Evolutionary conservation across 2,888 invertebrate species (phyloP), one percentile per base, ranked within the genome.

Genomic region (Phragmatobia fuliginosa): DNA sequence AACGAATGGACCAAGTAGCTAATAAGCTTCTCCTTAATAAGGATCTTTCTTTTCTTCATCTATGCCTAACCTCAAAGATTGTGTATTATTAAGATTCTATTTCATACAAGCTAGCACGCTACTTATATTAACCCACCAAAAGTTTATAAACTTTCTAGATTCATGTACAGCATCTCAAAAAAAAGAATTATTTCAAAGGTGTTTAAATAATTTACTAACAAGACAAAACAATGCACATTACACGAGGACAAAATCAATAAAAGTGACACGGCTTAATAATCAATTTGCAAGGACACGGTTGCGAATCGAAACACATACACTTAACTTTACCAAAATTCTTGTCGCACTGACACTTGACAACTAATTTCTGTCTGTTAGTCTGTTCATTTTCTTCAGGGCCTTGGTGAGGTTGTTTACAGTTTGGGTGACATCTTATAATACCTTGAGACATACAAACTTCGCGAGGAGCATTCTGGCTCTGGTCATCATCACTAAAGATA

Each of bases 321-420:
- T 59, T 59, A 18, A 36, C 14, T 28, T 45, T 68, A 38, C 45
- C 16, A 28, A 25, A 38, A 38, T 52, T 31, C 28, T 67, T 56
- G 33, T 31, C 11, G 33, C 64, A 68, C 52, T 45, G 31, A 14
- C 68, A 68, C 36, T 68, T 68, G 41, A 58, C 25, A 32, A 28
- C 6, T 18, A 61, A 31, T 62, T 61, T 61, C 11, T 41, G 38
- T 31, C 21, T 41, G 21, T 62, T 21, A 41, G 21, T 41, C 21
- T 62, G 28, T 28, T 41, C 38, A 14, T 14, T 28, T 41, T 28
- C 31, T 28, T 31, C 16, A 32, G n/a, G 62, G 18, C 41, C 25
- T 63, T 4, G 41, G 32, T 4, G 36, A 56, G 52, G 11, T 65
- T 38, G 33, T 16, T 33, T 33, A 52, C 63, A 52, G 16, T 64